Percentiles rank a stretch among this genome's conserved stretches.
Conservation (phyloP, 2,797 vertebrate genomes). For the Artibeus lituratus region DNA sequence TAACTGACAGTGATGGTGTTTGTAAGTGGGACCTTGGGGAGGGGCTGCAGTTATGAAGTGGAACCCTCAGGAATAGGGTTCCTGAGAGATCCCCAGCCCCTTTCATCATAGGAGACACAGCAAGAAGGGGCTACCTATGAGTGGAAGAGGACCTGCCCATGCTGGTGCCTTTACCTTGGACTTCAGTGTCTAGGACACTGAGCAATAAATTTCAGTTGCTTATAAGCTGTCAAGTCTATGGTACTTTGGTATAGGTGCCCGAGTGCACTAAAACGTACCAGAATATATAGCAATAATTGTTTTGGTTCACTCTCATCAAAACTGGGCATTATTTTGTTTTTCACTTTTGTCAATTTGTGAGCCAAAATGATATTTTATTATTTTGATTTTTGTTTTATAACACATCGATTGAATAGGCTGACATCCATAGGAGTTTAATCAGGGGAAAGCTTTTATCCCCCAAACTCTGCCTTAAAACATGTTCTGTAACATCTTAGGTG, state of each 20-base stretch:
- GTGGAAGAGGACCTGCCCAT: background rate
- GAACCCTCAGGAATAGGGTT: background rate
- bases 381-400: background rate
- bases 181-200: background rate
- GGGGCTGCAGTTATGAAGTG: background rate
- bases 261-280: background rate
- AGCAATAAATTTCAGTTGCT: background rate
- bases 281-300: background rate
- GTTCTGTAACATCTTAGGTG: background rate
- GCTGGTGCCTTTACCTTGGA: background rate
- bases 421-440: background rate
- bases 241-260: background rate
- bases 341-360: background rate
- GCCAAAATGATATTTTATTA: background rate
- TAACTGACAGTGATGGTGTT: background rate
- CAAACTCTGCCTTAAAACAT: background rate
- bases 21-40: background rate
- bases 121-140: background rate
- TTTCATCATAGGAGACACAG: background rate
- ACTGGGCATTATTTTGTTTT: background rate
- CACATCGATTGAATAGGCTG: background rate
- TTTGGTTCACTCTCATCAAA: background rate
- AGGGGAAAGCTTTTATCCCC: background rate
- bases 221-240: background rate
- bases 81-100: background rate